A percentile compares a stretch with the other conserved stretches of the same genome.
These are phyloP conservation scores for Drosophila algonquin DNA, from an alignment of 2,888 invertebrate species.

Conservation along the genomic window DNA sequence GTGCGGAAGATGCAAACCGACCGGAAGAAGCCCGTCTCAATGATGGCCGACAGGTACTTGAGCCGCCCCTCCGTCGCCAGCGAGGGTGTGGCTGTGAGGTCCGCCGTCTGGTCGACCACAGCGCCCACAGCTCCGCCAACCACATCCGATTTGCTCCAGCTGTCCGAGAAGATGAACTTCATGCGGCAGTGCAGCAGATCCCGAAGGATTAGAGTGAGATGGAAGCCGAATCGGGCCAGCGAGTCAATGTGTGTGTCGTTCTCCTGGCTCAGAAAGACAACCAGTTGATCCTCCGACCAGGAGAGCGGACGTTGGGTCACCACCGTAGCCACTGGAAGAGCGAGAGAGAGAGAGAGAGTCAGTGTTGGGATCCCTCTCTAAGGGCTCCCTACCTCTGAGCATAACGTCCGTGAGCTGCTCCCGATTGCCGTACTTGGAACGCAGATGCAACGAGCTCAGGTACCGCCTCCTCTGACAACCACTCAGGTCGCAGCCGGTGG, in stretches of 20 bases:
- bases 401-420: constrained; percentile 73
- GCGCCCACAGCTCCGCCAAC: constrained; percentile 77
- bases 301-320: constrained; percentile 68
- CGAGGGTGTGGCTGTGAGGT: constrained; percentile 68
- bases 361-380: too few relatives aligned
- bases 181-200: constrained; percentile 76
- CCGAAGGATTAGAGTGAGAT: constrained; percentile 57
- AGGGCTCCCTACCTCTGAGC: constrained; percentile 52
- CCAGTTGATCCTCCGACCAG: constrained; percentile 52
- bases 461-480: constrained; percentile 53
- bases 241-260: constrained; percentile 71
- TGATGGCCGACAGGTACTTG: constrained; percentile 52
- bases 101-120: constrained; percentile 63
- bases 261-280: constrained; percentile 58
- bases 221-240: constrained; percentile 75
- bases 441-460: constrained; percentile 66
- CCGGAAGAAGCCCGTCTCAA: constrained; percentile 73
- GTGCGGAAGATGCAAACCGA: constrained; percentile 86
- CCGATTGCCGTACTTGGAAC: constrained; percentile 74
- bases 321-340: constrained; percentile 64
- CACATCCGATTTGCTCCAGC: constrained; percentile 73
- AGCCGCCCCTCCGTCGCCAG: constrained; percentile 59
- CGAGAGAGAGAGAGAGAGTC: too few relatives aligned
- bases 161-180: constrained; percentile 57
- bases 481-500: constrained; percentile 55